Evolutionary conservation across 1,140 invertebrate species (phyloP).

Genomic region (Pectinophora gossypiella): DNA sequence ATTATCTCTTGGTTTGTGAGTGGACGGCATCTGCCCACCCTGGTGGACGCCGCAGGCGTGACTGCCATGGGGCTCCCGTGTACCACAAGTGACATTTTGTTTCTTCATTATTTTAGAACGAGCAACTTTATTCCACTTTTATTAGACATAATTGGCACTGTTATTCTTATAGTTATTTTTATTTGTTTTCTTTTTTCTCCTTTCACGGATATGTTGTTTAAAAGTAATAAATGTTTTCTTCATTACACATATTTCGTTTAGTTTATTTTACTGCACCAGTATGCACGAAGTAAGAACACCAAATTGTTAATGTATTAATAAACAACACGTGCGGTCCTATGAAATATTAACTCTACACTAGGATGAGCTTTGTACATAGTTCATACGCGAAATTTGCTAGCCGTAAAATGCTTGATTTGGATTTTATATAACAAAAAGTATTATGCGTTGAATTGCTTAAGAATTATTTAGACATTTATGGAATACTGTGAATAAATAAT

Average conservation of each 20-base stretch:
- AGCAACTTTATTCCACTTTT: constrained; percentile 25
- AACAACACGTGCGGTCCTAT: not conserved
- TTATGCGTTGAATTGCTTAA: no score
- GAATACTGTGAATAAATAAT: no score
- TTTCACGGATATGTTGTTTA: constrained; percentile 57
- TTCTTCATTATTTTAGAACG: constrained; percentile 10
- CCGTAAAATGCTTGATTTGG: no score
- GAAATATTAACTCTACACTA: not conserved
- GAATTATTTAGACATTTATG: no score
- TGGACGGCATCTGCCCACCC: no score
- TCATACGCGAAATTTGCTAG: not conserved
- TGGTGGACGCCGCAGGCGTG: no score
- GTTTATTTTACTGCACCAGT: constrained; percentile 27
- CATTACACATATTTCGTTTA: constrained; percentile 55
- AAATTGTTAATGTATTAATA: not conserved
- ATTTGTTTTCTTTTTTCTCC: constrained; percentile 49
- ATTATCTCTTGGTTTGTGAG: constrained; percentile 18
- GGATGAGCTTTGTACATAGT: not conserved
- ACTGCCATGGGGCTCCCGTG: no score
- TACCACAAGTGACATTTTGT: not conserved
- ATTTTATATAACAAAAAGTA: no score
- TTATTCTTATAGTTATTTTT: constrained; percentile 62
- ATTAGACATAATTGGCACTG: constrained; percentile 62
- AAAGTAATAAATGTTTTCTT: constrained; percentile 62
- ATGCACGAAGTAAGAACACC: not conserved